Conservation (phyloP, 2,888 invertebrate genomes). For the Parelbella ahira region DNA sequence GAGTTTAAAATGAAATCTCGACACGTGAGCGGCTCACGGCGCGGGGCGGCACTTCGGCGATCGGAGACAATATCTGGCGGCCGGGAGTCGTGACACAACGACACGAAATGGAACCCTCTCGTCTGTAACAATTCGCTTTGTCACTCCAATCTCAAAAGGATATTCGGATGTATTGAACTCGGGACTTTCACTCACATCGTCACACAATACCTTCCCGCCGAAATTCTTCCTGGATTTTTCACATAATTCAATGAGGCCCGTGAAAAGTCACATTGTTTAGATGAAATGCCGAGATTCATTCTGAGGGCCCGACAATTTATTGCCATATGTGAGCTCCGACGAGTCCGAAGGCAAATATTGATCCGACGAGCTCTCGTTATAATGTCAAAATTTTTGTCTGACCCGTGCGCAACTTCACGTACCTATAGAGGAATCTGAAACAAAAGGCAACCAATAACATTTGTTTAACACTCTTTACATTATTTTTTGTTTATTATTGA, state of each 20-base stretch:
- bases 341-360: slow-evolving; percentile 12
- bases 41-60: slow-evolving; percentile 1
- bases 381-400: too few species aligned
- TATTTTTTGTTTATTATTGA: too few species aligned
- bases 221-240: slow-evolving; percentile 45
- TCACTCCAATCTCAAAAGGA: slow-evolving; percentile 72
- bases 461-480: too few species aligned
- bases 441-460: too few species aligned
- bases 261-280: slow-evolving; percentile 26
- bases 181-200: slow-evolving; percentile 62
- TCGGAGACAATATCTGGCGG: slow-evolving; percentile 59
- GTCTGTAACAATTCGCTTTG: slow-evolving; percentile 70
- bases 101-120: slow-evolving; percentile 55
- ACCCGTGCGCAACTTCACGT: too few species aligned
- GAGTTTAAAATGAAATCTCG: slow-evolving; percentile 24
- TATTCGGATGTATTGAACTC: slow-evolving; percentile 71
- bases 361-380: too few species aligned
- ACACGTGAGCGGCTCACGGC: slow-evolving; percentile 20
- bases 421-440: too few species aligned
- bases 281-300: slow-evolving; percentile 23
- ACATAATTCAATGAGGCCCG: slow-evolving; percentile 23
- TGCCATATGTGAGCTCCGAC: slow-evolving; percentile 8
- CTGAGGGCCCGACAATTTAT: slow-evolving; percentile 12
- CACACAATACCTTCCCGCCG: slow-evolving; percentile 45
- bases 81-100: slow-evolving; percentile 62